Evolutionary conservation across 2,888 invertebrate genomes (phyloP).

Genomic region (Serripes groenlandicus): DNA sequence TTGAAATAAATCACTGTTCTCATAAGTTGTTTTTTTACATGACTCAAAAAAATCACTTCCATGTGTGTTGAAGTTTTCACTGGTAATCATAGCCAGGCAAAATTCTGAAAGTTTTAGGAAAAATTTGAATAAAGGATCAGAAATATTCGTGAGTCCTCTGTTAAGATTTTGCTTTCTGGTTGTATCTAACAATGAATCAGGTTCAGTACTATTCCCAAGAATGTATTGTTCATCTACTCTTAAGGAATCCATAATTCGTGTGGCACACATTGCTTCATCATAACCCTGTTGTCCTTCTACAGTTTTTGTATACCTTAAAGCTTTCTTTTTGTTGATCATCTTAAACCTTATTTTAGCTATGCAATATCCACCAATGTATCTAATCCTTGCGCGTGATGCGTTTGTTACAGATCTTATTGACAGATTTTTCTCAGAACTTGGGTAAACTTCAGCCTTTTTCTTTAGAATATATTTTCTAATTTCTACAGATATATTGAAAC

Average conservation of each 20-base stretch:
- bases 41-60: conserved; percentile 40
- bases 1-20: conserved; percentile 22
- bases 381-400: conserved; percentile 51
- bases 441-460: conserved; percentile 15
- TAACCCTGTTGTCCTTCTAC: conserved; percentile 15
- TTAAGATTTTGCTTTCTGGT: conserved; percentile 43
- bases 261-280: conserved; percentile 40
- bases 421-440: conserved; percentile 12
- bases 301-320: conserved; percentile 26
- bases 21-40: conserved; percentile 27
- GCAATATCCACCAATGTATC: conserved; percentile 56
- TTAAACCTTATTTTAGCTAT: conserved; percentile 43
- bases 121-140: conserved; percentile 41
- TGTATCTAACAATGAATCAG: conserved; percentile 49
- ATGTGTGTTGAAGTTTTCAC: conserved; percentile 44
- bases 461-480: conserved; percentile 31
- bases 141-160: conserved; percentile 57
- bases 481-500: conserved; percentile 35
- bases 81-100: conserved; percentile 35
- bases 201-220: conserved; percentile 30
- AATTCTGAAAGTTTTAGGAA: conserved; percentile 37
- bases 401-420: conserved; percentile 37
- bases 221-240: conserved; percentile 48
- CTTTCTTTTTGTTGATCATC: conserved; percentile 27
- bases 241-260: conserved; percentile 29